Percentiles rank a stretch among this genome's conserved stretches.
phyloP scores from a whole-genome alignment of 2,113 vertebrate genomes.

The Danionella cerebrum region DNA sequence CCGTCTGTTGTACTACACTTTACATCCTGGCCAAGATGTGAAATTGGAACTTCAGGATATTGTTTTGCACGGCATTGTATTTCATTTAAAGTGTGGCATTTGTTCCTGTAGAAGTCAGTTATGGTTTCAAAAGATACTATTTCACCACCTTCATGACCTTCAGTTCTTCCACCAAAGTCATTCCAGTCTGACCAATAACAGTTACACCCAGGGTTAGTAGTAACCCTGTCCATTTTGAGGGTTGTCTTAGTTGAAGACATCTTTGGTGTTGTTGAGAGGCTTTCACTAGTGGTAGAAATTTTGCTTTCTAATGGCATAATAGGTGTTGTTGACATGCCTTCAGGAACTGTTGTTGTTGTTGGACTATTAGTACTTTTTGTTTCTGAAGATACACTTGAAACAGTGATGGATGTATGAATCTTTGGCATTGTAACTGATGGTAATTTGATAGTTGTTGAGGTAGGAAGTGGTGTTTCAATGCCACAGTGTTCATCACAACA shows the following conservation, averaged over 20 bases:
- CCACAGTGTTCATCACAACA: conserved; percentile 14
- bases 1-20: neutral
- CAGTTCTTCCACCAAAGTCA: neutral
- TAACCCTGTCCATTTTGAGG: neutral
- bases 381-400: neutral
- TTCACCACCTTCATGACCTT: conserved; percentile 11
- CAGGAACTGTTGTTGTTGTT: neutral
- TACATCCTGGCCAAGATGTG: neutral
- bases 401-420: neutral
- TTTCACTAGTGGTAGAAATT: neutral
- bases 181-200: conserved; percentile 33
- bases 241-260: neutral
- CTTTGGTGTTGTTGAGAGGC: neutral
- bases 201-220: neutral
- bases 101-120: neutral
- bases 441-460: neutral
- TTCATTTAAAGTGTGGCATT: neutral
- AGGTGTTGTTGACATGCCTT: neutral
- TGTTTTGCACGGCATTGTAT: neutral
- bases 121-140: conserved; percentile 10
- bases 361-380: neutral
- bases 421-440: neutral
- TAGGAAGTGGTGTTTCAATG: neutral
- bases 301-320: neutral
- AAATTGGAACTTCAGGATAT: neutral